Evolutionary conservation across 2,888 invertebrate genomes (phyloP), one percentile per base, ranked within the genome.

Genomic region (Lithophane socia): DNA sequence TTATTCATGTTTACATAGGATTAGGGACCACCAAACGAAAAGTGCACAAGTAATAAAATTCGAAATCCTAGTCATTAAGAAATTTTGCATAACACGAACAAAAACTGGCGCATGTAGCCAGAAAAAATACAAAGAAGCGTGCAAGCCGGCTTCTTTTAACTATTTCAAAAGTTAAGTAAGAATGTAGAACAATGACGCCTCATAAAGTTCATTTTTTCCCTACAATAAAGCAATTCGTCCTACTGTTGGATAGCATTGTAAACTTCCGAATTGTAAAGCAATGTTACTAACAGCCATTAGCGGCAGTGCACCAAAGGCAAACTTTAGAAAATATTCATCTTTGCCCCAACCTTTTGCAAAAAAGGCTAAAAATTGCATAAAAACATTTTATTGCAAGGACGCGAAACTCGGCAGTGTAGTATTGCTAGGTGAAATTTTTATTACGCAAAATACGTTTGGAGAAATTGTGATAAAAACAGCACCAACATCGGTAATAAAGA

Each of bases 221-320:
- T 88, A 92, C 93, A 95, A 95, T 96, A 95, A 95, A 94, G 90
- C 92, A 91, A 96, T 96, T 94, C 90, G 92, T 94, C 95, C 96
- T 96, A 96, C 96, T 94, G 96, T 95, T 92, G 92, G 88, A 87
- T 80, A 76, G 90, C 83, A 94, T 95, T 95, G 94, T 95, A 93
- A 94, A 95, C 94, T 94, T 94, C 95, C 94, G 94, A 96, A 94
- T 94, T 94, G 93, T 94, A 93, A 92, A 92, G 92, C 80, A 70
- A 78, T 91, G 91, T 93, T 92, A 88, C 92, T 91, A 80, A 86
- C 80, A 87, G 68, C 91, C 89, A 95, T 96, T 95, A 95, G 95
- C 96, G 96, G 96, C 94, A 72, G 66, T 83, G 86, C 80, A 85
- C 85, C 88, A 92, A 91, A 90, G 87, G 79, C 81, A 83, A 82